Percentiles rank a stretch among this genome's conserved stretches.
Evolutionary conservation across 2,113 vertebrate genomes (phyloP).

Genomic region (Clarias gariepinus): DNA sequence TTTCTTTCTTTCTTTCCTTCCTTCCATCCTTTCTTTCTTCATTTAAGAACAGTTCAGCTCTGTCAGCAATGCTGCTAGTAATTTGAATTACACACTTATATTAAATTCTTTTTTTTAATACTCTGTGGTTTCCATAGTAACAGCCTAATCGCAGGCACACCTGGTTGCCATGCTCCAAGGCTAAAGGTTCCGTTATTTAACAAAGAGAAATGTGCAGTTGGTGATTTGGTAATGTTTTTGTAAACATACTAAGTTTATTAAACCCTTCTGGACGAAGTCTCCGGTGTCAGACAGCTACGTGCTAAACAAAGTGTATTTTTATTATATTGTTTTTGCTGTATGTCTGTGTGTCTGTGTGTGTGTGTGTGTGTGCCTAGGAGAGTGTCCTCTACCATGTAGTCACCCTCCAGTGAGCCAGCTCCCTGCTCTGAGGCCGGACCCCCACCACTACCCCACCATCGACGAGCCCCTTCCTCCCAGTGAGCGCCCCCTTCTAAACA

Average conservation of each 20-base stretch:
- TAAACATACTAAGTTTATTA: not conserved
- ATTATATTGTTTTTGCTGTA: not conserved
- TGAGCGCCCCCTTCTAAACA: conserved; percentile 69
- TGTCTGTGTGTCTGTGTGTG: conserved; percentile 60
- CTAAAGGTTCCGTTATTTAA: not conserved
- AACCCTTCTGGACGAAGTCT: not conserved
- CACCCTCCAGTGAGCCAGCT: conserved; percentile 85
- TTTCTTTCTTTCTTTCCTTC: too few species aligned
- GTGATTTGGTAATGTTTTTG: not conserved
- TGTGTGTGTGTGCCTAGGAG: conserved; percentile 78
- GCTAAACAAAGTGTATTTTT: not conserved
- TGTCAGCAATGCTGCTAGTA: not conserved
- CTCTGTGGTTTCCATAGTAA: not conserved
- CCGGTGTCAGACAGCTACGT: not conserved
- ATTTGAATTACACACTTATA: not conserved
- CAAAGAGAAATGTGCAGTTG: not conserved
- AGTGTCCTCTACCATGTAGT: conserved; percentile 84
- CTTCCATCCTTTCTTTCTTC: too few species aligned
- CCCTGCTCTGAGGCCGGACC: conserved; percentile 85
- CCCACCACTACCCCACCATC: conserved; percentile 89
- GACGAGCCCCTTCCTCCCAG: conserved; percentile 89
- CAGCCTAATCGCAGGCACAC: not conserved
- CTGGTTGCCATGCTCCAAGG: not conserved
- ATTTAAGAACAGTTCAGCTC: not conserved
- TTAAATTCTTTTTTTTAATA: not conserved